Percentiles rank a stretch among this genome's conserved stretches.
These are phyloP conservation scores for Plemyria rubiginata DNA, from an alignment of 2,888 invertebrate species.

Conservation along the genomic window DNA sequence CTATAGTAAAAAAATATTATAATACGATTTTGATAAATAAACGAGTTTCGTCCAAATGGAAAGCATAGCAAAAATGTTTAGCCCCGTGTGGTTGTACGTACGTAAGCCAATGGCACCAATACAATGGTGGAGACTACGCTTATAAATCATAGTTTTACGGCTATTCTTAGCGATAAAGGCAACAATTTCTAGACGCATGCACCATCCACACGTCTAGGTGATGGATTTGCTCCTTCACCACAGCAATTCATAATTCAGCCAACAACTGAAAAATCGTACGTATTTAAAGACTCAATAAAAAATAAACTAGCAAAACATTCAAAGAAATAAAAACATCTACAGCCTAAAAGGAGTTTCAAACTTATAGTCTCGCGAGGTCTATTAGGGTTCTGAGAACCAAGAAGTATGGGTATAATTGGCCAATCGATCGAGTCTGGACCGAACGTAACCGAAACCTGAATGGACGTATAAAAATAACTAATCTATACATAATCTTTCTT, in stretches of 20 bases:
- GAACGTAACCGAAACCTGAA: conserved; percentile 53
- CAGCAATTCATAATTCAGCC: no score
- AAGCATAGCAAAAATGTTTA: conserved; percentile 58
- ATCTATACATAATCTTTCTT: conserved; percentile 36
- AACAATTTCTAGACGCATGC: conserved; percentile 54
- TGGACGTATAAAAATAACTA: conserved; percentile 61
- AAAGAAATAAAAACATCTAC: conserved; percentile 11
- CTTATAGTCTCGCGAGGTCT: conserved; percentile 36
- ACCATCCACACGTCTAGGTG: conserved; percentile 42
- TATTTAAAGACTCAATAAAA: neutral
- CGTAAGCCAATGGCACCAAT: conserved; percentile 59
- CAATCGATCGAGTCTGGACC: conserved; percentile 65
- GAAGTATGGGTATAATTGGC: conserved; percentile 68
- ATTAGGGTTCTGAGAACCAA: conserved; percentile 47
- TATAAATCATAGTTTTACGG: conserved; percentile 80
- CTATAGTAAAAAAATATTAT: no score
- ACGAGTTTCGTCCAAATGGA: conserved; percentile 27
- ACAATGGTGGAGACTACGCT: conserved; percentile 65
- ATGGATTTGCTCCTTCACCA: conserved; percentile 5
- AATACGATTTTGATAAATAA: no score
- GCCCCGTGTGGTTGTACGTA: conserved; percentile 61
- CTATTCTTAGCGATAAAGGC: conserved; percentile 71
- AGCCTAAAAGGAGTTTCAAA: conserved; percentile 3
- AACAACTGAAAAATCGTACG: no score
- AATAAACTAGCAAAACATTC: conserved; percentile 9